Evolutionary conservation across 2,113 vertebrate species (phyloP), one percentile per base, ranked within the genome.

Genomic region (Eulacestoma nigropectus): DNA sequence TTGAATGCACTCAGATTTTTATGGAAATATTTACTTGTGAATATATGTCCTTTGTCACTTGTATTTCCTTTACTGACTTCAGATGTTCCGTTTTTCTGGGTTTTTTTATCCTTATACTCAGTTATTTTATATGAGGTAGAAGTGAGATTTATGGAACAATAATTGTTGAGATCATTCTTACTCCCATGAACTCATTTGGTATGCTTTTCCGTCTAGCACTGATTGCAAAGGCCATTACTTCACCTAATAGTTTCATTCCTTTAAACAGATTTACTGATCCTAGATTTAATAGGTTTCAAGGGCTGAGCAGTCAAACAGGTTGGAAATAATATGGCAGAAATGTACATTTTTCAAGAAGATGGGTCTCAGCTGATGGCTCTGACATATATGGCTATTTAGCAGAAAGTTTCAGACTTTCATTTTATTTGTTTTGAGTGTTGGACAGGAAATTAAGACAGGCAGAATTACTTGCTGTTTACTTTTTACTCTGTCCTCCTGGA

Each of bases 161-260:
- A 86, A 81, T 93, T 84, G n/a, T 73, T 88, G 64, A 94, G 68
- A 63, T 90, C 59, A 49, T 93, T 96, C 60, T 93, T 94, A 56
- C 63, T 91, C 89, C 60, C 50, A 4, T 80, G 47, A 93, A 83
- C 47, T 90, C 39, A 81, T 81, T 93, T 89, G 44, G 60, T 81
- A 67, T 7, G 35, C 35, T 96, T 86, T 88, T 84, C 67, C 93
- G 44, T 80, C 85, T 80, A 80, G 79, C 42, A 55, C 30, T 75
- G 39, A 84, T 86, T 90, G 39, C 64, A 93, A 90, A 92, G 89
- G 44, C 42, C 59, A 44, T 90, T 94, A 78, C 59, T 96, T 93
- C 76, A 81, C 42, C 60, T 56, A 78, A 77, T 74, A 68, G 41
- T 81, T 94, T 88, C 20, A 89, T 84, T 90, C 47, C 29, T 87